These are phyloP conservation scores for Manduca sexta DNA, from an alignment of 1,140 invertebrate genomes.

Conservation along the genomic window DNA sequence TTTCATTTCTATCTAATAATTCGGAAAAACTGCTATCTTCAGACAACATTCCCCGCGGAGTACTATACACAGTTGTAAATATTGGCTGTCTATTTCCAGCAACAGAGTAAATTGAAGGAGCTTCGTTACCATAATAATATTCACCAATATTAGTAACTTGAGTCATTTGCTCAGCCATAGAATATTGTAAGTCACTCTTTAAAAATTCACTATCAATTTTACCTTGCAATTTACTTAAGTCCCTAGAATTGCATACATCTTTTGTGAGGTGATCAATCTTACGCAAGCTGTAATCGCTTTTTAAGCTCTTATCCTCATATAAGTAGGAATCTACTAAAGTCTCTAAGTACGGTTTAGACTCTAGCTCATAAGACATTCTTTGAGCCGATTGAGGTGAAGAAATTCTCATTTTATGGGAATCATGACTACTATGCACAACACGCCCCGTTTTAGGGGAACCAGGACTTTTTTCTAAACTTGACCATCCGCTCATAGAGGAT, in stretches of 20 bases:
- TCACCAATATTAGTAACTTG: conserved; percentile 61
- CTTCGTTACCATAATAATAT: conserved; percentile 76
- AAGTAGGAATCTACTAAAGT: conserved; percentile 63
- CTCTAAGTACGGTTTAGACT: conserved; percentile 63
- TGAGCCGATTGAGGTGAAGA: conserved; percentile 54
- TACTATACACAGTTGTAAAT: conserved; percentile 82
- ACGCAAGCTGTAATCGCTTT: conserved; percentile 40
- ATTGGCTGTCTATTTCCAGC: conserved; percentile 80
- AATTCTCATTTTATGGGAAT: conserved; percentile 53
- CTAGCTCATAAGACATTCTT: conserved; percentile 49
- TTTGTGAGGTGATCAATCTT: conserved; percentile 32
- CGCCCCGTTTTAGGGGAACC: conserved; percentile 77
- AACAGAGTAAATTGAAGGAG: conserved; percentile 83
- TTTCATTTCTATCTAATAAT: conserved; percentile 79
- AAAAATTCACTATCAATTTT: conserved; percentile 46
- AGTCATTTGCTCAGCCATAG: conserved; percentile 37
- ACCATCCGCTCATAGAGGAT: conserved; percentile 90
- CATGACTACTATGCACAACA: conserved; percentile 45
- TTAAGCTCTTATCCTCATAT: conserved; percentile 39
- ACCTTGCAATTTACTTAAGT: conserved; percentile 46
- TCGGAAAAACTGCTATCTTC: conserved; percentile 79
- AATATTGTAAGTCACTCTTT: conserved; percentile 45
- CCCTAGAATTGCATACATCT: conserved; percentile 35
- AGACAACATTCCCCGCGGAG: conserved; percentile 74
- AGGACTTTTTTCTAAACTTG: conserved; percentile 87